Base-by-base conservation (phyloP, 2,113 vertebrate species). In the Bagarius yarrelli region DNA sequence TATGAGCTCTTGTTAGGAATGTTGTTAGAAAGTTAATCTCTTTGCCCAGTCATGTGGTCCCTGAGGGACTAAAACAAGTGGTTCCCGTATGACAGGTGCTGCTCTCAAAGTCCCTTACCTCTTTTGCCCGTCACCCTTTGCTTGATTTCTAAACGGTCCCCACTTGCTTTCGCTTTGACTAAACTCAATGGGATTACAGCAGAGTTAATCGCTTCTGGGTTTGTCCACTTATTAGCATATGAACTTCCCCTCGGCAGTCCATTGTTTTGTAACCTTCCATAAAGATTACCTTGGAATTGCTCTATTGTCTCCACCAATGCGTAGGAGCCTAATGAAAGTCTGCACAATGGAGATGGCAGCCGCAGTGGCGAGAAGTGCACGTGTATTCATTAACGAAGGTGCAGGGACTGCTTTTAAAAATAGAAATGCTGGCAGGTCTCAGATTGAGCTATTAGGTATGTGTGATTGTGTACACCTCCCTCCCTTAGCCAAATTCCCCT, bases 191-290 rank as follows among this genome's bases (percentile, higher is more conserved):
- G 88, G 88, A 90, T 91, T 90, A 90, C 89, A 89, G 82, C 80
- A 55, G 82, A 89, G 84, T 88, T 90, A 90, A 92, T 90, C 84
- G 82, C 87, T 89, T 78, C 85, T 83, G 85, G 87, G 84, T 90
- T 89, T 89, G 88, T 91, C 86, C 88, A 89, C 87, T 90, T 89
- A 90, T 88, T 90, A 88, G 75, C 80, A 90, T 86, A 86, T 89
- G 88, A 90, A 88, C 89, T 84, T 83, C 84, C 82, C 69, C 77
- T 76, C 21, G 78, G 85, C 83, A 75, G 73, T 66, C 86, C 88
- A 89, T 90, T 91, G 88, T 90, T 91, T 90, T 85, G 83, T 59
- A 78, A 60, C 84, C 72, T 87, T 86, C 87, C 83, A 83, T 88
- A 86, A 90, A 90, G 85, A 90, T 90, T 88, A 89, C 88, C 85